Conservation (phyloP, 1,140 invertebrate species). For the Chlorops oryzae region DNA sequence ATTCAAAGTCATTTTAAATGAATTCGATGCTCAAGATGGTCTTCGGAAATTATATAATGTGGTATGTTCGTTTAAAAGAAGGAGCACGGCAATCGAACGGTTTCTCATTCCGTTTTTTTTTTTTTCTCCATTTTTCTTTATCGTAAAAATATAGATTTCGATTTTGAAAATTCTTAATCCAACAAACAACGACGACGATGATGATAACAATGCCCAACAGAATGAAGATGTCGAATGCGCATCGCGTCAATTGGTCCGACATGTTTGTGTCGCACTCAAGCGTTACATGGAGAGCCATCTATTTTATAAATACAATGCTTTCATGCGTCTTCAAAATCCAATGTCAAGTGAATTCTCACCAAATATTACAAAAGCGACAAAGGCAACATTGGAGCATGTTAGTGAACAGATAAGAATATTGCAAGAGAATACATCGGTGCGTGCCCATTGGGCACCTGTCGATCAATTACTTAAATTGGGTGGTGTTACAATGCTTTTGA, state of each 20-base stretch:
- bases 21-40: conserved; percentile 90
- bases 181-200: conserved; percentile 71
- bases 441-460: conserved; percentile 77
- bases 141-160: conserved; percentile 73
- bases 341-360: conserved; percentile 15
- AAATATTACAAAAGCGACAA: conserved; percentile 24
- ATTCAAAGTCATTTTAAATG: conserved; percentile 83
- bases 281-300: conserved; percentile 90
- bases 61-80: conserved; percentile 50
- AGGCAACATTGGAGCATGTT: conserved; percentile 67
- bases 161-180: conserved; percentile 53
- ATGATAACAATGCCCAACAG: conserved; percentile 60
- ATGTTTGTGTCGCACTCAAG: conserved; percentile 85
- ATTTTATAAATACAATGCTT: conserved; percentile 73
- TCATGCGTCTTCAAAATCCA: conserved; percentile 54
- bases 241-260: conserved; percentile 87
- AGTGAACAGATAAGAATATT: conserved; percentile 77
- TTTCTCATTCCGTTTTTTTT: neutral
- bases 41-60: conserved; percentile 90
- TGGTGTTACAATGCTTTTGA: conserved; percentile 74
- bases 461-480: conserved; percentile 79
- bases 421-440: conserved; percentile 68
- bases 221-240: conserved; percentile 88
- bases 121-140: too few species aligned
- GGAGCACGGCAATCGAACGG: neutral